A percentile compares a stretch with the other conserved stretches of the same genome.
These are phyloP conservation scores for Andricus quercusramuli DNA, from an alignment of 2,888 invertebrate genomes.

Conservation along the genomic window DNA sequence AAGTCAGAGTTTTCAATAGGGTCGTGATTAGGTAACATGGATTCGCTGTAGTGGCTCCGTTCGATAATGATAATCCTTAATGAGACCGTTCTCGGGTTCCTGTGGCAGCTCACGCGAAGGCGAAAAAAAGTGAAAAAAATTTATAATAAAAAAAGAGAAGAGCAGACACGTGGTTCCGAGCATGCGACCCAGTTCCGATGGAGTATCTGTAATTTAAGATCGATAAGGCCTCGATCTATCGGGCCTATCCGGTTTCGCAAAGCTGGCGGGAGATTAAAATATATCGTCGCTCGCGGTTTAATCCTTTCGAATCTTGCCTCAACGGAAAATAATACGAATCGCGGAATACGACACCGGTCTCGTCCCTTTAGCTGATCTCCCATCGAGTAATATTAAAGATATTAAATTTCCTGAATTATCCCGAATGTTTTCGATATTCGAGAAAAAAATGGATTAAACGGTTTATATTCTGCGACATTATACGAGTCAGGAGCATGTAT, in stretches of 20 bases:
- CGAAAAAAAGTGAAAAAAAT: not conserved
- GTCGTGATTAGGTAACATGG: too few species aligned
- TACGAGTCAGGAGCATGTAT: slow-evolving; percentile 51
- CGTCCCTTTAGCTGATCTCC: slow-evolving; percentile 59
- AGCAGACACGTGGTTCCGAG: slow-evolving; percentile 48
- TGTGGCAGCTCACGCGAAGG: not conserved
- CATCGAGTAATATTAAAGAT: slow-evolving; percentile 69
- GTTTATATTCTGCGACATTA: slow-evolving; percentile 72
- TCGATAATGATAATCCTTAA: slow-evolving; percentile 54
- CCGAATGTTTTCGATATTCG: slow-evolving; percentile 72
- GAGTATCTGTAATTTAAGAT: slow-evolving; percentile 76
- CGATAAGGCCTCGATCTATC: slow-evolving; percentile 75
- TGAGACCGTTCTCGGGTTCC: slow-evolving; percentile 48
- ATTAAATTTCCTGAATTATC: slow-evolving; percentile 74
- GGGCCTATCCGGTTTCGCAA: slow-evolving; percentile 71
- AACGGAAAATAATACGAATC: slow-evolving; percentile 76
- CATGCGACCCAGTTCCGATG: slow-evolving; percentile 70
- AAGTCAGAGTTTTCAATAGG: too few species aligned
- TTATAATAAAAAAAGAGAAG: slow-evolving; percentile 44
- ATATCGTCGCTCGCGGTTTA: slow-evolving; percentile 71
- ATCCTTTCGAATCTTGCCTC: slow-evolving; percentile 75
- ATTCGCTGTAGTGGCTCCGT: not conserved
- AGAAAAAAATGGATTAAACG: slow-evolving; percentile 68
- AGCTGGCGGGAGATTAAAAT: slow-evolving; percentile 73
- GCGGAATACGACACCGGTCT: slow-evolving; percentile 64